Percentiles rank a stretch among this genome's conserved stretches.
phyloP scores from a whole-genome alignment of 30 jellyfish, hydroid and myxozoan genomes.

The Turritopsis dohrnii region DNA sequence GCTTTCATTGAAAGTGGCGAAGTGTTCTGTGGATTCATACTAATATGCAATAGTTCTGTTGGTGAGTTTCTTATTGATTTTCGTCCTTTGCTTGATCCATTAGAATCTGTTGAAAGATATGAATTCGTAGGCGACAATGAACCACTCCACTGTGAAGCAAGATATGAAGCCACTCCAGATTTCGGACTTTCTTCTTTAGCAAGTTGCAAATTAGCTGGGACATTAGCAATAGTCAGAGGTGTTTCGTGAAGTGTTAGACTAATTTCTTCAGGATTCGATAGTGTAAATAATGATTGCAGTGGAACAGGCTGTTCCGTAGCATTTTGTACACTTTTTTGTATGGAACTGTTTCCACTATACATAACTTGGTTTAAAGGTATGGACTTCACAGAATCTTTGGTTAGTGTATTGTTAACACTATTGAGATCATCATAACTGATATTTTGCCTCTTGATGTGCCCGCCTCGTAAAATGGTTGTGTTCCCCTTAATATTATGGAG shows the following conservation, averaged over 20 bases:
- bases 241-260: constrained; percentile 17
- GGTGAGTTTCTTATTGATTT: not conserved
- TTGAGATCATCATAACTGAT: constrained; percentile 19
- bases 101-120: not conserved
- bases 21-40: not conserved
- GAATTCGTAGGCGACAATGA: not conserved
- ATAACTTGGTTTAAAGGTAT: not conserved
- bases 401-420: not conserved
- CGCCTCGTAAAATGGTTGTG: constrained; percentile 95
- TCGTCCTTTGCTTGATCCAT: not conserved
- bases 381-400: not conserved
- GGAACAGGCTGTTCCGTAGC: not conserved
- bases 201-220: constrained; percentile 3
- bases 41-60: not conserved
- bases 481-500: constrained; percentile 86
- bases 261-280: constrained; percentile 12
- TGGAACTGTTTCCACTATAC: not conserved
- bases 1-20: not conserved
- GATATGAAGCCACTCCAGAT: constrained; percentile 18
- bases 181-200: constrained; percentile 17
- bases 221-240: constrained; percentile 8
- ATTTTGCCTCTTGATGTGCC: constrained; percentile 59
- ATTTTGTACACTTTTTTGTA: not conserved
- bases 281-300: not conserved
- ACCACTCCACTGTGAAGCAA: not conserved